Percentiles rank a stretch among this genome's conserved stretches.
These are phyloP conservation scores for Pseudoatta argentina DNA, from an alignment of 1,140 invertebrate genomes.

Conservation along the genomic window DNA sequence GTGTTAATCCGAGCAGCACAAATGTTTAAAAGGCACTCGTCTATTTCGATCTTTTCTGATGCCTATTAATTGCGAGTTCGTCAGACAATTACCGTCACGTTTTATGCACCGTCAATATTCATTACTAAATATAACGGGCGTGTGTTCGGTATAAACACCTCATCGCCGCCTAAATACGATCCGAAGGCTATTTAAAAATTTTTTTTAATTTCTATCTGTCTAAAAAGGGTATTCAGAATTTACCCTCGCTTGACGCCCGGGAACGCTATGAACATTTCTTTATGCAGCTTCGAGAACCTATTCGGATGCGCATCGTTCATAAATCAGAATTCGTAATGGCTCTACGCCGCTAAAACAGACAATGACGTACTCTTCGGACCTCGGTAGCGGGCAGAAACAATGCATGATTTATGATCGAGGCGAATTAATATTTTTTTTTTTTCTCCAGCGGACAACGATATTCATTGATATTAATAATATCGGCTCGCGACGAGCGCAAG, in stretches of 20 bases:
- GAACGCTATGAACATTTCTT: neutral
- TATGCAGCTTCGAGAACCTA: neutral
- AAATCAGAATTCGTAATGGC: slow-evolving; percentile 37
- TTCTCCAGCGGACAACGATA: slow-evolving; percentile 36
- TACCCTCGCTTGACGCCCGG: neutral
- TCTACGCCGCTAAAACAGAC: slow-evolving; percentile 43
- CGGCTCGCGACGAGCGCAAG: slow-evolving; percentile 20
- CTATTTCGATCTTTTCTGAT: neutral
- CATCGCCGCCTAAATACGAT: neutral
- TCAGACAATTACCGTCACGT: neutral
- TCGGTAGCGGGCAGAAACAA: slow-evolving; percentile 31
- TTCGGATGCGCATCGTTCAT: slow-evolving; percentile 21
- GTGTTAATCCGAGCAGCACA: neutral
- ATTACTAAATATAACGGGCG: neutral
- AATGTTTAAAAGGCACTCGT: neutral
- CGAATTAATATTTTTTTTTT: slow-evolving; percentile 45
- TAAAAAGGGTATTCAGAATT: neutral
- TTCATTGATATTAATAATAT: slow-evolving; percentile 61
- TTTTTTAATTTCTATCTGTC: neutral
- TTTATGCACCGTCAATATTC: neutral
- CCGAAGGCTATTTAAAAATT: neutral
- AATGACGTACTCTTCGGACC: slow-evolving; percentile 47
- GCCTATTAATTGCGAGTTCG: neutral
- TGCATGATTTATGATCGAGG: slow-evolving; percentile 55
- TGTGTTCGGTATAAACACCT: neutral